Evolutionary conservation across 2,797 vertebrate species (phyloP), one percentile per base, ranked within the genome.

Genomic region (Sebastes nivosus): DNA sequence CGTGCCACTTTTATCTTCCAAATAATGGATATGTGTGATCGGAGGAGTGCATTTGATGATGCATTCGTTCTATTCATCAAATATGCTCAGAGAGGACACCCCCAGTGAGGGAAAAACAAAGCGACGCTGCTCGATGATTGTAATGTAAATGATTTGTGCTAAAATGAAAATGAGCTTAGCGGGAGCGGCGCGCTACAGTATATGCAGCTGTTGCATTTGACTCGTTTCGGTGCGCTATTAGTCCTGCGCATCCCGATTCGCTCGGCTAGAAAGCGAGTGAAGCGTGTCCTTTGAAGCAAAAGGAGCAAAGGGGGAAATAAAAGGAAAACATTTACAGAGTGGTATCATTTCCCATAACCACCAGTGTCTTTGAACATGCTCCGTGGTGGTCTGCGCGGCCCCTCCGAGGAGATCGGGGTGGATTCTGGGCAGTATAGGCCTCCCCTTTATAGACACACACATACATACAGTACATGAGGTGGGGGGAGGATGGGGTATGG

Each of bases 351-450:
- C 88, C 86, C 87, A 83, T 86, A 91, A 88, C 85, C 89, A 85
- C 79, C 79, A 82, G 79, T 3, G 20, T 42, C 88, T 91, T 89
- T 85, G 86, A 93, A 92, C 76, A 78, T 32, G 59, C 88, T 87
- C 74, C 77, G 75, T 57, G 93, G 93, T 95, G 94, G 94, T 94
- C 93, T 80, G 9, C 80, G 6, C 87, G 66, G 88, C 80, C 84
- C 77, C 77, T 77, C 54, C 24, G 46, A 79, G 85, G 65, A 77
- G 81, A 73, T 34, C 8, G 70, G 74, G 78, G 63, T 67, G 36
- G 66, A 74, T 77, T 83, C 78, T 79, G 80, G 77, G 72, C 70
- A 86, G 77, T 12, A 34, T 20, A 20, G 64, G 75, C 85, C 88
- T 89, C 75, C 67, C 50, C 63, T 34, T 10, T 30, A 27, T 55